A percentile compares a stretch with the other conserved stretches of the same genome.
phyloP scores from a whole-genome alignment of 2,797 vertebrate genomes.

The Melopsittacus undulatus region DNA sequence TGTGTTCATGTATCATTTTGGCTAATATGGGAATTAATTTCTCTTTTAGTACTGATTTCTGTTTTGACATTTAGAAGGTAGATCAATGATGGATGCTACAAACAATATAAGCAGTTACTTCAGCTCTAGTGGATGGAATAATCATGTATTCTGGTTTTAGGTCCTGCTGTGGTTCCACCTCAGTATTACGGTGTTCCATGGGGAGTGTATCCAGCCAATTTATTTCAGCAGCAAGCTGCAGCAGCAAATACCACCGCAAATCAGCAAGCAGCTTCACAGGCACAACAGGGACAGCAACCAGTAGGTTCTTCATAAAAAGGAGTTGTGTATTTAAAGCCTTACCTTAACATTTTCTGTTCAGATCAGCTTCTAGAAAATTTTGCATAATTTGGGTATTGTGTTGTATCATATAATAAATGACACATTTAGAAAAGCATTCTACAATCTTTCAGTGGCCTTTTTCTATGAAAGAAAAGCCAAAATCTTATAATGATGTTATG shows the following conservation, averaged over 20 bases:
- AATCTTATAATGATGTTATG: background rate
- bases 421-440: background rate
- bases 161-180: slow-evolving; percentile 94
- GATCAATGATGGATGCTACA: background rate
- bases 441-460: background rate
- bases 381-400: background rate
- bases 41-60: background rate
- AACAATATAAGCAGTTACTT: background rate
- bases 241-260: slow-evolving; percentile 90
- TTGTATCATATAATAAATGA: background rate
- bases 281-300: slow-evolving; percentile 88
- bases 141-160: slow-evolving; percentile 72
- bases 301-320: slow-evolving; percentile 68
- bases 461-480: background rate
- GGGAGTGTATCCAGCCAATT: slow-evolving; percentile 97
- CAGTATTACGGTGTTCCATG: slow-evolving; percentile 98
- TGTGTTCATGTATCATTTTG: background rate
- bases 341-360: background rate
- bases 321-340: background rate
- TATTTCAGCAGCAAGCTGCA: slow-evolving; percentile 95
- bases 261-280: slow-evolving; percentile 94
- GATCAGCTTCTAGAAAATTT: background rate
- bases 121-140: background rate
- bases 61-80: background rate
- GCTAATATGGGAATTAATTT: background rate